Evolutionary conservation across 2,888 invertebrate species (phyloP), one percentile per base, ranked within the genome.

Genomic region (Diaphora mendica): DNA sequence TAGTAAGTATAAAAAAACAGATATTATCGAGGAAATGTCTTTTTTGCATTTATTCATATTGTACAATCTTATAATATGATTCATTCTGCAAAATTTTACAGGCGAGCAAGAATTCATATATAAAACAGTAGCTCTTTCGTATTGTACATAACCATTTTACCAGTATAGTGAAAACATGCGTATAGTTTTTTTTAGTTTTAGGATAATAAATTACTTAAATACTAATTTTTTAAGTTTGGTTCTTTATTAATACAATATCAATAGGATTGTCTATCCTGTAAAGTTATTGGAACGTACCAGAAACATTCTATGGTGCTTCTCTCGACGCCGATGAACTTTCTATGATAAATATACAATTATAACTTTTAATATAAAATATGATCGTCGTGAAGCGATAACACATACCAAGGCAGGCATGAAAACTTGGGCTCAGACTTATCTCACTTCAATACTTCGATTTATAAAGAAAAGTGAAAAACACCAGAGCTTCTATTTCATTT

Each of bases 51-150:
- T 95, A 95, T 95, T 95, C 94, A 95, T 95, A 95, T 95, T 95
- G 95, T 95, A 95, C 95, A 95, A 95, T 95, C 94, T 95, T 95
- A 95, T 95, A 94, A 95, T 93, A 93, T 95, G 95, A 95, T 95
- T 91, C 95, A 95, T 95, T 95, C 95, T 95, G 95, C 95, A 95
- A 95, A 95, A 95, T 95, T 95, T 95, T 96, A 96, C 96, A 96
- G 93, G 96, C 96, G 96, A 96, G 95, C 96, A 95, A 96, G 95
- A 95, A 96, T 95, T 96, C 95, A 95, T 95, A 95, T 96, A 96
- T 95, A 96, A 96, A 96, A 96, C 95, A 93, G 93, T 93, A 95
- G 95, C 95, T 95, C 95, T 92, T 94, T 93, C 94, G 90, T 95
- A 95, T 95, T 94, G 93, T 96, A 95, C 95, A 95, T 95, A 95